Evolutionary conservation across 2,113 vertebrate genomes (phyloP), one percentile per base, ranked within the genome.

Genomic region (Dipodomys merriami): DNA sequence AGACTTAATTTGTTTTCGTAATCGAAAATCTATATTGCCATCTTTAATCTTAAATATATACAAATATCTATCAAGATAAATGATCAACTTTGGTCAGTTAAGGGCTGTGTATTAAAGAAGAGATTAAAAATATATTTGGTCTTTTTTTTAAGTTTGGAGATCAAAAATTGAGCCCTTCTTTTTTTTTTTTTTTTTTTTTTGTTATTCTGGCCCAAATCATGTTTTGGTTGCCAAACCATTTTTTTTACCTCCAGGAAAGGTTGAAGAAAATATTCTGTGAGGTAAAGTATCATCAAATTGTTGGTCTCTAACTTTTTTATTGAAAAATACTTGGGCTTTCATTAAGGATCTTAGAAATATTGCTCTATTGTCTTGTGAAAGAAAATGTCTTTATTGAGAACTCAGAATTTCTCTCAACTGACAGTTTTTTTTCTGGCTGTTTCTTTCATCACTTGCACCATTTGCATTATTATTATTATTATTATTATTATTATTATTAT

Each of bases 1-100:
- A 90, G 30, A 22, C 82, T 93, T 90, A 93, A 86, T 92, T 87
- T 83, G 89, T 44, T 60, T 27, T 87, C 91, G 49, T 83, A 92
- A 53, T 93, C 30, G 73, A 27, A 46, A 81, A 87, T 71, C 22
- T 27, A 39, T n/a, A n/a, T 88, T 81, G 30, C 64, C 80, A 86
- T 27, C 85, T 81, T 73, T 77, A 57, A 57, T 83, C 85, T 71
- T 95, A 77, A 93, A 72, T 91, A 62, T 25, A 67, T 6, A 86
- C 5, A 67, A 57, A 57, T 57, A 57, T 57, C 53, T 57, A 57
- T 16, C 53, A 57, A 83, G 39, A 89, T 72, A 91, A 88, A 8
- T 44, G 44, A 0, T 53, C 29, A 39, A 33, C 60, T 84, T 81
- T 15, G 27, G 18, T 27, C 68, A 64, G 0, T 67, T 68, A 67